A percentile compares a stretch with the other conserved stretches of the same genome.
Conservation (phyloP, 2,797 vertebrate species). For the Tokudaia tokunoshimensis region DNA sequence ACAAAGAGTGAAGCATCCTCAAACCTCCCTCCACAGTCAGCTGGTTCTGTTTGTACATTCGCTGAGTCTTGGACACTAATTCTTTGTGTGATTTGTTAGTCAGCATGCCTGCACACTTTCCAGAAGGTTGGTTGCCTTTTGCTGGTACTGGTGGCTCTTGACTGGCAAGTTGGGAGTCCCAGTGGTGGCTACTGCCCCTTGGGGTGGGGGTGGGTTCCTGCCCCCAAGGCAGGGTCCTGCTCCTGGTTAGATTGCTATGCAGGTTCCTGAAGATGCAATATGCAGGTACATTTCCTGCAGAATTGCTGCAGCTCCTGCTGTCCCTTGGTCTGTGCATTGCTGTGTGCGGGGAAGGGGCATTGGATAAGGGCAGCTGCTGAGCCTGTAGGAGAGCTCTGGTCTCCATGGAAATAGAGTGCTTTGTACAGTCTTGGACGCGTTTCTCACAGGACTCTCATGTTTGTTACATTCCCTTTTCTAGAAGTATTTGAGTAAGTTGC, state of each 20-base stretch:
- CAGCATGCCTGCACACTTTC: not conserved
- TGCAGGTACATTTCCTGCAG: not conserved
- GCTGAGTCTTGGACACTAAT: not conserved
- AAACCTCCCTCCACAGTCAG: not conserved
- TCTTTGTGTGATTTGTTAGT: not conserved
- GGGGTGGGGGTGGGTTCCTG: not conserved
- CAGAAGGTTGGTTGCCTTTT: not conserved
- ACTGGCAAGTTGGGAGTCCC: not conserved
- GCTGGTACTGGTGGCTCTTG: not conserved
- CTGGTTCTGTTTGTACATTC: slow-evolving; percentile 16
- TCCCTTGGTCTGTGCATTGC: not conserved
- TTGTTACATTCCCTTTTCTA: not conserved
- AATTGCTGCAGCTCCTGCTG: not conserved
- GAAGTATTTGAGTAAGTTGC: not conserved
- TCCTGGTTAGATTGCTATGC: not conserved
- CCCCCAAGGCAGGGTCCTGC: not conserved
- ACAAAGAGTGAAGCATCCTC: not conserved
- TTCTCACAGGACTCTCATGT: not conserved
- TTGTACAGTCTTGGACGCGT: not conserved
- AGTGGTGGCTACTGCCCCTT: not conserved
- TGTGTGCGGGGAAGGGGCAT: not conserved
- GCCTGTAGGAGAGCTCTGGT: not conserved
- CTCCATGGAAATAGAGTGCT: not conserved
- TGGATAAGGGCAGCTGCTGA: not conserved
- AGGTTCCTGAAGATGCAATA: not conserved